phyloP scores from a whole-genome alignment of 2,888 invertebrate genomes.

The Lithophane socia region DNA sequence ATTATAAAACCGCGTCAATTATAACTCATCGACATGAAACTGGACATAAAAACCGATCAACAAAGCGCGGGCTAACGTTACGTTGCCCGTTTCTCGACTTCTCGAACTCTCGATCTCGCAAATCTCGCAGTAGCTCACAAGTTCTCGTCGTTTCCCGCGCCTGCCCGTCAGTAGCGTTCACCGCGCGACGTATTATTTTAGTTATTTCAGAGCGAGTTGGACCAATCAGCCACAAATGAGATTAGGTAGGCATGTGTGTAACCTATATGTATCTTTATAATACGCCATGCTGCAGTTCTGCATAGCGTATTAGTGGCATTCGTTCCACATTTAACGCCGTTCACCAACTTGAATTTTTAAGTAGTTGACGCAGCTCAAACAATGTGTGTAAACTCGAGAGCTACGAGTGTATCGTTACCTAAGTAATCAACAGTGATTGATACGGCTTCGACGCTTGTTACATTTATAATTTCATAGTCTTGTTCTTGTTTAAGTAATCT shows the following conservation, averaged over 20 bases:
- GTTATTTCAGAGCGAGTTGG: slow-evolving; percentile 61
- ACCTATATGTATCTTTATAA: slow-evolving; percentile 55
- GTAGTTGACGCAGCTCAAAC: slow-evolving; percentile 43
- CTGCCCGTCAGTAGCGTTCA: slow-evolving; percentile 14
- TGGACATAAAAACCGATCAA: slow-evolving; percentile 57
- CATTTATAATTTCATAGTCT: slow-evolving; percentile 44
- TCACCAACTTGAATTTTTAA: slow-evolving; percentile 58
- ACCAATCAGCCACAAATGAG: slow-evolving; percentile 66
- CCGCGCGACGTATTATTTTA: slow-evolving; percentile 60
- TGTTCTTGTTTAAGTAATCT: slow-evolving; percentile 23
- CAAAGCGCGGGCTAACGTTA: slow-evolving; percentile 39
- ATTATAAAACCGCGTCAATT: slow-evolving; percentile 61
- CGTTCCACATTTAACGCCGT: slow-evolving; percentile 59
- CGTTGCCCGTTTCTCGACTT: slow-evolving; percentile 24
- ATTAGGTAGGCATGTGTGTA: slow-evolving; percentile 58
- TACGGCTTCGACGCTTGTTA: slow-evolving; percentile 40
- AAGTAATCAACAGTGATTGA: slow-evolving; percentile 55
- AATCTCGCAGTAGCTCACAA: slow-evolving; percentile 23
- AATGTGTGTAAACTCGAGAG: slow-evolving; percentile 44
- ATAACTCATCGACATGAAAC: slow-evolving; percentile 59
- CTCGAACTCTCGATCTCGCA: slow-evolving; percentile 38
- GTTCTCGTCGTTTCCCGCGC: slow-evolving; percentile 39
- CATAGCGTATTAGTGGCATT: slow-evolving; percentile 54
- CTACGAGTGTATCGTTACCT: slow-evolving; percentile 32
- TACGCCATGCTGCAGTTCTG: slow-evolving; percentile 56